Base-by-base conservation (phyloP, 2,888 invertebrate species). In the Perizoma affinitatum region DNA sequence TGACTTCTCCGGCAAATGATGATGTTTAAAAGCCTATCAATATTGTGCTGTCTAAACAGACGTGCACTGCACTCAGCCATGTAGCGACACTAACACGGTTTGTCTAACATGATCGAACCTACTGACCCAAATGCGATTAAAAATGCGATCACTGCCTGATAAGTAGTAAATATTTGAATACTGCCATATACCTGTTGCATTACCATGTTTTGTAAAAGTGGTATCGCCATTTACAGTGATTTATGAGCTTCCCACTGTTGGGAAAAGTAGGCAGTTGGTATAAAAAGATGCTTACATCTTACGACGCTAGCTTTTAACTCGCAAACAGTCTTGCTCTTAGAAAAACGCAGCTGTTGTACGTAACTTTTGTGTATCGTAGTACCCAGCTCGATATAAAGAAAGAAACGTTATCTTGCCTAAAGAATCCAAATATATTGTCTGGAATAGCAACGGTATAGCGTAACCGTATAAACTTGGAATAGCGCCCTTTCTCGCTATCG, bases 121-220 rank as follows among this genome's bases (percentile, higher is more conserved):
- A 9, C 40, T 60, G 65, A 65, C 69, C 69, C 54, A 52, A 56
- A 42, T 60, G 38, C 49, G 45, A 46, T 56, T 60, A 61, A 63
- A 65, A 51, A 58, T 53, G 61, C 54, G 61, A 64, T 68, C 54
- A 33, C 6, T 9, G 46, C 64, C 58, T 60, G 66, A 56, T 61
- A 63, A 52, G 67, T 48, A 62, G 10, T 10, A 33, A 38, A 45
- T 58, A 67, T 70, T 73, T 73, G 65, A 71, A 71, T 73, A 67
- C 64, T 45, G 44, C 66, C 63, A 57, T 59, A 55, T 53, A 56
- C 41, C 22, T 46, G 50, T 44, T 46, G 43, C 34, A 55, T 63
- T 54, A 53, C 58, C 58, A 58, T 63, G 55, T 63, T 55, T 41
- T 46, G 34, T 48, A 10, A 40, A 52, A 45, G 57, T 51, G 10